These are phyloP conservation scores for Pseudomyrmex flavicornis DNA, from an alignment of 1,140 invertebrate species.

Conservation along the genomic window DNA sequence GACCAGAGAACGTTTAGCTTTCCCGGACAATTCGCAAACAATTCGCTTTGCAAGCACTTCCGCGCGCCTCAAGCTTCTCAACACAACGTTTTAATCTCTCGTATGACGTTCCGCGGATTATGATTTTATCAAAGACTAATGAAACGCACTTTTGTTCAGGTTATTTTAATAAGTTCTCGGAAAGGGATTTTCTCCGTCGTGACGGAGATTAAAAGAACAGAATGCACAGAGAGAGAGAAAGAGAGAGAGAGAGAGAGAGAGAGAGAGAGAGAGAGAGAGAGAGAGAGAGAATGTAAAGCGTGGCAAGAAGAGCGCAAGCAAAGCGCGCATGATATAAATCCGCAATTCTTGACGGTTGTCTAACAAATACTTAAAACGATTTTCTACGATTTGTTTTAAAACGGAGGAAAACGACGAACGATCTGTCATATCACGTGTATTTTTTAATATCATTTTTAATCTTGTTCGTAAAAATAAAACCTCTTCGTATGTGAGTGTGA, in stretches of 20 bases:
- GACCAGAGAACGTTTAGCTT: no score
- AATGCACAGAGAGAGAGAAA: background rate
- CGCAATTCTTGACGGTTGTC: background rate
- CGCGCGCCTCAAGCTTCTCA: conserved; percentile 17
- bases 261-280: background rate
- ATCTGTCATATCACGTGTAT: no score
- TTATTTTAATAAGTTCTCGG: conserved; percentile 51
- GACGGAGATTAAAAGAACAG: conserved; percentile 20
- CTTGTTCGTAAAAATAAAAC: no score
- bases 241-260: no score
- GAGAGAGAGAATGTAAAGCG: no score
- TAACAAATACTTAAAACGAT: background rate
- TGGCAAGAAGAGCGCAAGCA: background rate
- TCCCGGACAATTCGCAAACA: conserved; percentile 29
- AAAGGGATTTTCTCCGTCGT: conserved; percentile 26
- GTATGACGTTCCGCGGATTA: conserved; percentile 49
- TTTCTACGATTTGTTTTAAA: background rate
- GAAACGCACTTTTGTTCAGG: conserved; percentile 41
- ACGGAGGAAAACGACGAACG: background rate
- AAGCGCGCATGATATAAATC: conserved; percentile 31
- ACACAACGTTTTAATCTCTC: conserved; percentile 44
- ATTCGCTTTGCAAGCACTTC: background rate
- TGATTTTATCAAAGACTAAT: conserved; percentile 53
- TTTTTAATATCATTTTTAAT: background rate
- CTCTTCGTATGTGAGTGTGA: no score